Evolutionary conservation across 2,113 vertebrate genomes (phyloP).

Genomic region (western clawed frog (Xenopus tropicalis)): DNA sequence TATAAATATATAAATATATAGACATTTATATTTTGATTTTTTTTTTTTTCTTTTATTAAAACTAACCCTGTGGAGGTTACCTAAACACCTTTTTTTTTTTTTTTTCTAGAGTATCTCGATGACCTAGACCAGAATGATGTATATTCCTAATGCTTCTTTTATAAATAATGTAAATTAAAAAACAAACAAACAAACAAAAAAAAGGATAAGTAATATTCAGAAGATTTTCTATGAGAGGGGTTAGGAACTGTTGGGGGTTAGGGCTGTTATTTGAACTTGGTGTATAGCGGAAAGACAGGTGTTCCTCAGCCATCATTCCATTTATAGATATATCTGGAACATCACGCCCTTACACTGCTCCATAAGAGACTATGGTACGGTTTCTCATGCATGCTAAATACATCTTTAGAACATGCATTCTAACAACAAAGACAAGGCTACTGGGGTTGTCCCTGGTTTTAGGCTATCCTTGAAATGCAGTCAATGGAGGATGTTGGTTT

Average conservation of each 20-base stretch:
- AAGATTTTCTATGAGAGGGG: background rate
- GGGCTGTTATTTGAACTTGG: background rate
- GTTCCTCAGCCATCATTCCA: constrained; percentile 56
- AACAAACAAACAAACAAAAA: background rate
- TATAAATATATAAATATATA: constrained; percentile 19
- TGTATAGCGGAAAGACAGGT: background rate
- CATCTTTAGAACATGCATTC: background rate
- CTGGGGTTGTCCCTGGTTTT: constrained; percentile 9
- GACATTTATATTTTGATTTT: constrained; percentile 31
- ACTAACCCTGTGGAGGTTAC: constrained; percentile 51
- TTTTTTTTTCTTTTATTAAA: constrained; percentile 36
- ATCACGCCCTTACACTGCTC: constrained; percentile 57
- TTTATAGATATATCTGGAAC: constrained; percentile 44
- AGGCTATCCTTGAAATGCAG: too few species aligned
- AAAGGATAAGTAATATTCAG: background rate
- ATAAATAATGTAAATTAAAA: constrained; percentile 10
- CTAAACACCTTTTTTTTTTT: constrained; percentile 39
- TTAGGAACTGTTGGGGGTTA: background rate
- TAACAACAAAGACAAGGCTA: background rate
- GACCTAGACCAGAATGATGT: background rate
- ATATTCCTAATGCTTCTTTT: background rate
- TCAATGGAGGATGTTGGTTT: too few species aligned
- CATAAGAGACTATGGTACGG: constrained; percentile 44
- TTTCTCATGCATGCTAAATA: background rate
- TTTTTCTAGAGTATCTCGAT: background rate